A percentile compares a stretch with the other conserved stretches of the same genome.
Conservation (phyloP, 2,113 vertebrate species). For the Hemibagrus wyckioides region DNA sequence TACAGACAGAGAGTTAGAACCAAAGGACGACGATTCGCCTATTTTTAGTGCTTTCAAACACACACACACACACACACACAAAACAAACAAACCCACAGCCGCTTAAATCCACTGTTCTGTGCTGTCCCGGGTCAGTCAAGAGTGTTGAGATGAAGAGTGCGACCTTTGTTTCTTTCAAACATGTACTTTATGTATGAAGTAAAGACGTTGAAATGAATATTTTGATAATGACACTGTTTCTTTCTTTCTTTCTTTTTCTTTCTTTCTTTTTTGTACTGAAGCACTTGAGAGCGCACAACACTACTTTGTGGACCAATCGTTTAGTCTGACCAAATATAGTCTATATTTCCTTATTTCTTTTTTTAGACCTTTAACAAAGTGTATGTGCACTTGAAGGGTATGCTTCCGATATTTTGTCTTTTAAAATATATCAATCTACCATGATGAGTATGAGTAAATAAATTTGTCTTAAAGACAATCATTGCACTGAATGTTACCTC, state of each 20-base stretch:
- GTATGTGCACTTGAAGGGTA: conserved; percentile 78
- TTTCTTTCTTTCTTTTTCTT: conserved; percentile 83
- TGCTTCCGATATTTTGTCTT: conserved; percentile 88
- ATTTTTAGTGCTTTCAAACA: conserved; percentile 90
- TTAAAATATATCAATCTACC: conserved; percentile 78
- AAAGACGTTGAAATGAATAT: conserved; percentile 99
- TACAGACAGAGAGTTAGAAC: conserved; percentile 99
- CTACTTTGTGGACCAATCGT: conserved; percentile 91
- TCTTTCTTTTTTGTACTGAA: conserved; percentile 97
- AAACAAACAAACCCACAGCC: neutral
- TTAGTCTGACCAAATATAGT: conserved; percentile 79
- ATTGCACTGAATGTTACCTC: conserved; percentile 93
- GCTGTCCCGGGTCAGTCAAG: conserved; percentile 83
- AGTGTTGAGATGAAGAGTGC: conserved; percentile 83
- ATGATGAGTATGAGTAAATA: conserved; percentile 75
- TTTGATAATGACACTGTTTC: conserved; percentile 96
- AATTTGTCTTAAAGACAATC: conserved; percentile 91
- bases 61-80: neutral
- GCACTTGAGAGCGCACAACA: conserved; percentile 93
- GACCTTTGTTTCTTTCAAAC: conserved; percentile 91
- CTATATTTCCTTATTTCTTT: conserved; percentile 51
- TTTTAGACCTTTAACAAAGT: conserved; percentile 70
- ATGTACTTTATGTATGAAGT: conserved; percentile 99
- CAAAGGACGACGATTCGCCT: conserved; percentile 96
- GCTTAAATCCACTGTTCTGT: conserved; percentile 73